Percentiles rank a stretch among this genome's conserved stretches.
Conservation (phyloP, 1,140 invertebrate species). For the Cecropterus lyciades region DNA sequence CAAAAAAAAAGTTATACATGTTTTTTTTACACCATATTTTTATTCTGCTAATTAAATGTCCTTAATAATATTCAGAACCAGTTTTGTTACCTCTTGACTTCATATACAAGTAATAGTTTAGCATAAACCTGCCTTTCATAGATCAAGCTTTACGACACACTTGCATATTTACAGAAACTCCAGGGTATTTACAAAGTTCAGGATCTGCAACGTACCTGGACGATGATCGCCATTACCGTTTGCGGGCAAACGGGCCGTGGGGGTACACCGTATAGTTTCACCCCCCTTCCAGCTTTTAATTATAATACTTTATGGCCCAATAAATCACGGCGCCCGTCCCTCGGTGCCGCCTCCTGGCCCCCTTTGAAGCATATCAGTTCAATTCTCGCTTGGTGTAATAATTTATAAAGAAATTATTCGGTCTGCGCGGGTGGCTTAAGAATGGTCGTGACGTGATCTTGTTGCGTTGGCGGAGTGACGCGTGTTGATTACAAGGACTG, state of each 20-base stretch:
- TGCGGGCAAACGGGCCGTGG: slow-evolving; percentile 54
- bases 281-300: slow-evolving; percentile 82
- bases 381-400: slow-evolving; percentile 72
- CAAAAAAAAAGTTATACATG: no score
- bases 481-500: slow-evolving; percentile 7
- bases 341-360: slow-evolving; percentile 48
- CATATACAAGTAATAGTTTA: no score
- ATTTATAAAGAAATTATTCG: slow-evolving; percentile 79
- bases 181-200: slow-evolving; percentile 6
- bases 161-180: slow-evolving; percentile 10
- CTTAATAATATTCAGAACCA: no score
- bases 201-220: slow-evolving; percentile 39
- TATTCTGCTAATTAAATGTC: no score
- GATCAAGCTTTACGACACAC: background rate
- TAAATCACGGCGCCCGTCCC: slow-evolving; percentile 78
- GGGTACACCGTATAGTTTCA: slow-evolving; percentile 72
- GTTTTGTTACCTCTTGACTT: no score
- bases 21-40: no score
- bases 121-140: no score
- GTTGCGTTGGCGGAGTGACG: slow-evolving; percentile 1
- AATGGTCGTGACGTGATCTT: slow-evolving; percentile 39
- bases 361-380: slow-evolving; percentile 80
- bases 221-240: slow-evolving; percentile 51
- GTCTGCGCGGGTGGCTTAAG: slow-evolving; percentile 46
- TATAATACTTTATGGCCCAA: slow-evolving; percentile 85